Evolutionary conservation across 2,797 vertebrate species (phyloP), one percentile per base, ranked within the genome.

Genomic region (Craterocephalus amniculus): DNA sequence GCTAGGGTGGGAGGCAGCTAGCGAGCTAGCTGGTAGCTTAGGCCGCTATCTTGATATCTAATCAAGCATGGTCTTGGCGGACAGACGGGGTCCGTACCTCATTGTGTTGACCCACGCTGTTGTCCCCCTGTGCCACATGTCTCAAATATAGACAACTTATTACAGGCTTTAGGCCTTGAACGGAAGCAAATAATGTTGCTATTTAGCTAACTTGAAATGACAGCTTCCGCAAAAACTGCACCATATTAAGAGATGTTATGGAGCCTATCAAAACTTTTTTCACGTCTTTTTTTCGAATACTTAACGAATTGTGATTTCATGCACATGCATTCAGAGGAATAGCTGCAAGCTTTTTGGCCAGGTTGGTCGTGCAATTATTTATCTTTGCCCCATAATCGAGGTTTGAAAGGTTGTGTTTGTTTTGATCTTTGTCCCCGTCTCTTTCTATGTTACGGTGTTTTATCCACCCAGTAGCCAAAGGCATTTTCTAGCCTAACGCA

Each of bases 1-100:
- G 62, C 34, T 68, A 6, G 77, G 20, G 60, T 58, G 35, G 49
- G 49, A 27, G 67, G 65, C 74, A 56, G 60, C 49, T 58, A 60
- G 81, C 67, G 80, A 75, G 69, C 55, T 40, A 57, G 7, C 58
- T 61, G 84, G 8, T 87, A 90, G 87, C 85, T 31, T 89, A 93
- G 92, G 93, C 93, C 93, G 83, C 89, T 43, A 72, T 90, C 90
- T 91, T 88, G 89, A 88, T 88, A 79, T 91, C 76, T 83, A 67
- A 62, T 81, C 77, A 59, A 88, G 90, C 92, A 67, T 91, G 92
- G 81, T 91, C 62, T 74, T 76, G 84, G 88, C 76, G 82, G 85
- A 87, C 81, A 72, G 56, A 32, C n/a, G 77, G 58, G 14, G 77
- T 66, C 64, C 26, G 36, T 38, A 22, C 51, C 66, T 80, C 74